phyloP scores from a whole-genome alignment of 2,797 vertebrate species.

The Micromesistius poutassou region DNA sequence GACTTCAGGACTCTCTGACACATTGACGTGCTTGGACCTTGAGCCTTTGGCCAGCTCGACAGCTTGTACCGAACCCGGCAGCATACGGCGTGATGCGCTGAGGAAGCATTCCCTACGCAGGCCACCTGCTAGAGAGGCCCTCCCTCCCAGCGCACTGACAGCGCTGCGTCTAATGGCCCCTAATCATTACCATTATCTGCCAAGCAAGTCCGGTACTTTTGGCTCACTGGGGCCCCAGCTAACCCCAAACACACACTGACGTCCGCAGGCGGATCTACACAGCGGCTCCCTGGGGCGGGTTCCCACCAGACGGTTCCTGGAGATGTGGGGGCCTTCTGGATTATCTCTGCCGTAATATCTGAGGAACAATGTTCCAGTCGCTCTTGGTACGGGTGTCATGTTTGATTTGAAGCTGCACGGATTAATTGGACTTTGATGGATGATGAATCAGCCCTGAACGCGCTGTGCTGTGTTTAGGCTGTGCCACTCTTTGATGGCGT shows the following conservation, averaged over 20 bases:
- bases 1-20: too few species aligned
- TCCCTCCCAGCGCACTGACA: conserved; percentile 66
- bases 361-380: background rate
- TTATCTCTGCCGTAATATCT: background rate
- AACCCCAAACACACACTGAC: too few species aligned
- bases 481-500: too few species aligned
- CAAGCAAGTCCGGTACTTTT: too few species aligned
- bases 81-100: conserved; percentile 69
- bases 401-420: background rate
- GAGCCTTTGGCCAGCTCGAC: conserved; percentile 22
- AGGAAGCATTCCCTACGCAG: conserved; percentile 60
- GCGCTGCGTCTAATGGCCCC: conserved; percentile 57
- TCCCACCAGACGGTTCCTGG: background rate
- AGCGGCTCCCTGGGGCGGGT: too few species aligned
- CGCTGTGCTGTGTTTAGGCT: too few species aligned
- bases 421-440: background rate
- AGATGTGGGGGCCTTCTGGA: background rate
- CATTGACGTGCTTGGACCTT: too few species aligned
- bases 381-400: background rate
- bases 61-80: conserved; percentile 63
- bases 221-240: too few species aligned
- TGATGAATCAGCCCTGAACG: background rate
- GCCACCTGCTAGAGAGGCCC: conserved; percentile 77
- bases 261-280: too few species aligned
- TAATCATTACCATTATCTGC: conserved; percentile 64